Evolutionary conservation across 2,113 vertebrate genomes (phyloP), one percentile per base, ranked within the genome.

Genomic region (Mastomys natalensis): DNA sequence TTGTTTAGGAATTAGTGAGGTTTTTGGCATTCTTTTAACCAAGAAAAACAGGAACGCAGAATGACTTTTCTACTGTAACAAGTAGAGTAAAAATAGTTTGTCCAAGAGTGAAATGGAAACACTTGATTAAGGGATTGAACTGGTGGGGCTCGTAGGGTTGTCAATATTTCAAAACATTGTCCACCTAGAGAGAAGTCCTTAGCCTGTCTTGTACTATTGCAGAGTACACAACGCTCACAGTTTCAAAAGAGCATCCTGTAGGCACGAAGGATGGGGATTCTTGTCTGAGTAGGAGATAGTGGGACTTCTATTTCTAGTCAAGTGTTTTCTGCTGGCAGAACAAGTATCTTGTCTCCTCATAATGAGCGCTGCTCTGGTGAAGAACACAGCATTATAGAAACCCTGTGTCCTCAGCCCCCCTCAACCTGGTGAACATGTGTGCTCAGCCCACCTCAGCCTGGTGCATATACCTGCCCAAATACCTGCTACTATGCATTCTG

Each of bases 161-260:
- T 84, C 48, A 51, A 26, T 96, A 87, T 84, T 70, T 92, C 58
- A 87, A 93, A 91, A 93, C 11, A 24, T 80, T 80, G 48, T 24
- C 74, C 37, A 21, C 10, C 11, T 82, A 92, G 85, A 89, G 45
- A 60, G 55, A 90, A 94, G 12, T 40, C 51, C 31, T 77, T 66
- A 55, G 43, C 48, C n/a, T 87, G 19, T 3, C 43, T 7, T 55
- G 70, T 37, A 55, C 88, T 53, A 70, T n/a, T 86, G 43, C 22
- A n/a, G 78, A 90, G 5, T 43, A 21, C 43, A 82, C 8, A 73
- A 81, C 40, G 66, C 91, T 82, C n/a, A 48, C 53, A 80, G 34
- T 74, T 96, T 94, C 24, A 40, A 64, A 74, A 89, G 88, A 48
- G 89, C 58, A 85, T 37, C 24, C 87, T 88, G 10, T 53, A 76